Evolutionary conservation across 2,888 invertebrate genomes (phyloP), one percentile per base, ranked within the genome.

Genomic region (Megalurothrips usitatus): DNA sequence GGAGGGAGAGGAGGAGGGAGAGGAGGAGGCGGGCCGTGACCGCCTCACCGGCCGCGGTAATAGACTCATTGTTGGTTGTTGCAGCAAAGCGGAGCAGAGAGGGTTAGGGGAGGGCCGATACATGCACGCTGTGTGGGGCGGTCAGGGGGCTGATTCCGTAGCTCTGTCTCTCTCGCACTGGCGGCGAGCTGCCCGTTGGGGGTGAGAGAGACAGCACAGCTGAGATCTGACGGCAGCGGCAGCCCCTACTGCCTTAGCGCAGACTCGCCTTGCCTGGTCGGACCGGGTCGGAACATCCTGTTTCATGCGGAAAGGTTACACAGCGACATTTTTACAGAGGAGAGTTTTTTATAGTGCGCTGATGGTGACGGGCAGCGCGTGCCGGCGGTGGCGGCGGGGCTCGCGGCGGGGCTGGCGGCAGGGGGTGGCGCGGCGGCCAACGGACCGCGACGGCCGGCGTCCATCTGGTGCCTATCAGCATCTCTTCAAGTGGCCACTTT

Each of bases 1-100:
- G 79, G 49, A 80, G 79, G 81, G 84, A 82, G 84, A 84, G 79
- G 79, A 47, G 81, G 79, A 81, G 84, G 83, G 84, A 84, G 79
- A 82, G 82, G 82, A 83, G 84, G 52, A 80, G 81, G 81, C 82
- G 82, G 48, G 43, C n/a, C 43, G 81, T 79, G 79, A 49, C n/a
- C 78, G 80, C 83, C 81, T 79, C 84, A 52, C 80, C 80, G 81
- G 82, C 81, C 82, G 82, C 68, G 68, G 68, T 75, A 75, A 75
- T 75, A 75, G 68, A 75, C 68, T 75, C 68, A 23, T 26, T 75
- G 68, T 43, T 43, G 34, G 34, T 75, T 75, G 68, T 75, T 75
- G 26, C 68, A 26, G 82, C 82, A 82, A 81, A 82, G 80, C 82
- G 49, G 43, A 43, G 68, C 80, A 78, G 47, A 68, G 79, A 48